Conservation (phyloP, 2,797 vertebrate species). For the Erethizon dorsatum region DNA sequence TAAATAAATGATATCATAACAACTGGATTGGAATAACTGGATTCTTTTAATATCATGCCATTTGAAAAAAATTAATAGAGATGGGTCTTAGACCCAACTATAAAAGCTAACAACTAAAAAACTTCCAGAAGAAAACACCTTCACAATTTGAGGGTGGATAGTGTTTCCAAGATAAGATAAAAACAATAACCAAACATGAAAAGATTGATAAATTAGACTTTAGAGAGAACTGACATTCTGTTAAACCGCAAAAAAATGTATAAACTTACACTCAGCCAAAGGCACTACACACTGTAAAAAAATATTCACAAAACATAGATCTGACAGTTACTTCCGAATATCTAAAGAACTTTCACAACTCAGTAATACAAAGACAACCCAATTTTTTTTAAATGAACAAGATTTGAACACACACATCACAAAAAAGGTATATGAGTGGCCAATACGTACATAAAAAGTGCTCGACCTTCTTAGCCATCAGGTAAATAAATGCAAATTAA, state of each 20-base stretch:
- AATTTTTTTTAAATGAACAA: conserved; percentile 3
- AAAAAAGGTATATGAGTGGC: neutral
- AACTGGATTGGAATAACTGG: neutral
- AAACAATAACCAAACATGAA: neutral
- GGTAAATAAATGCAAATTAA: neutral
- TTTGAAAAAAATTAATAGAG: neutral
- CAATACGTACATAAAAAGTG: neutral
- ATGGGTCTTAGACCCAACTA: neutral
- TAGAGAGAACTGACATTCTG: neutral
- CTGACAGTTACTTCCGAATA: neutral
- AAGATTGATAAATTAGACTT: neutral
- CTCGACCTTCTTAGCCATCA: neutral
- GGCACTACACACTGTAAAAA: neutral
- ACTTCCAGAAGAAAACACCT: neutral
- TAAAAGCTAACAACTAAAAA: conserved; percentile 17
- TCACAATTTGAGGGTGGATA: neutral
- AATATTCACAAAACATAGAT: conserved; percentile 22
- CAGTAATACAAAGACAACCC: neutral
- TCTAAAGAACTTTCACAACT: conserved; percentile 10
- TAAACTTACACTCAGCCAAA: conserved; percentile 3
- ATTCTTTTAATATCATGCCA: neutral
- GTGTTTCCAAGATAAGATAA: neutral
- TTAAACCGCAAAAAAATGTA: neutral
- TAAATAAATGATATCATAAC: neutral
- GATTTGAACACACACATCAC: neutral